These are phyloP conservation scores for Portevinia maculata DNA, from an alignment of 2,888 invertebrate genomes.

Conservation along the genomic window DNA sequence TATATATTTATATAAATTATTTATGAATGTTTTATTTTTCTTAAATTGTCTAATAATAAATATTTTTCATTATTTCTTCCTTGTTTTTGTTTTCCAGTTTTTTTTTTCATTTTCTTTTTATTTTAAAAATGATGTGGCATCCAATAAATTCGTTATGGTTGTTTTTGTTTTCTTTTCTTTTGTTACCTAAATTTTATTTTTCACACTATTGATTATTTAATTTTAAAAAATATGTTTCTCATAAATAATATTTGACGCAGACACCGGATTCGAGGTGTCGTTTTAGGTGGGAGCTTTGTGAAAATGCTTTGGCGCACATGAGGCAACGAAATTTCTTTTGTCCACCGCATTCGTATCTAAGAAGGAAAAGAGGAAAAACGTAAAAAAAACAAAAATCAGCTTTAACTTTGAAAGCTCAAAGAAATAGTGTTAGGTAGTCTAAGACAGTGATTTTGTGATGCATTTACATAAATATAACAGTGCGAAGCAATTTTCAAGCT, in stretches of 20 bases:
- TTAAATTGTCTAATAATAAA: constrained; percentile 60
- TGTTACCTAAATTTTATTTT: constrained; percentile 61
- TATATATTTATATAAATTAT: constrained; percentile 74
- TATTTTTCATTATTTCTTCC: constrained; percentile 70
- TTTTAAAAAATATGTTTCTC: constrained; percentile 83
- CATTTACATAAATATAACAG: constrained; percentile 5
- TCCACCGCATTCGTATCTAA: constrained; percentile 88
- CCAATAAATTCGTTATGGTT: constrained; percentile 83
- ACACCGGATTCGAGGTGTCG: constrained; percentile 84
- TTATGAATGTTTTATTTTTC: constrained; percentile 75
- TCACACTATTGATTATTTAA: constrained; percentile 78
- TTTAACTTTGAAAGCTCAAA: not conserved
- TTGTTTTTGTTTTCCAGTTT: constrained; percentile 72
- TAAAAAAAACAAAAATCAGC: not conserved
- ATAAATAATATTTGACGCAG: constrained; percentile 83
- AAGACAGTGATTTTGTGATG: not conserved
- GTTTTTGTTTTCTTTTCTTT: constrained; percentile 69
- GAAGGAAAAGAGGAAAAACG: constrained; percentile 36
- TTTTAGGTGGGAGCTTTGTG: constrained; percentile 87
- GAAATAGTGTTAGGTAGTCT: not conserved
- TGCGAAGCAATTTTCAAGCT: not conserved
- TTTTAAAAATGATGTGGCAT: constrained; percentile 82
- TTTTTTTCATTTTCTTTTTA: constrained; percentile 64
- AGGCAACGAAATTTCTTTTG: constrained; percentile 88
- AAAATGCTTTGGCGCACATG: constrained; percentile 86